Evolutionary conservation across 2,797 vertebrate species (phyloP).

Genomic region (Toxotes lorentzi): DNA sequence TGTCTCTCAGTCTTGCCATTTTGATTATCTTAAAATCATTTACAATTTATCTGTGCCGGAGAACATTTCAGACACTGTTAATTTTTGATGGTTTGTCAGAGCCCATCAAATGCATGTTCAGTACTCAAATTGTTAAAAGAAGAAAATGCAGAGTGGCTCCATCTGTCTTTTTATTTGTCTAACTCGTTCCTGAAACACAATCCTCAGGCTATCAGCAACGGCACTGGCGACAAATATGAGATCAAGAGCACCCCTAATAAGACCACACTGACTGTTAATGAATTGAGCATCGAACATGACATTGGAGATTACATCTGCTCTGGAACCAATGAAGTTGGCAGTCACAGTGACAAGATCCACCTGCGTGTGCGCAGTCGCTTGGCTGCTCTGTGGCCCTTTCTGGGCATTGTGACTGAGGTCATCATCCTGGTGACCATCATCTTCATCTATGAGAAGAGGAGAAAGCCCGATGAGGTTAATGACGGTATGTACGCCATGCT

Average conservation of each 20-base stretch:
- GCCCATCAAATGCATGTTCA: background rate
- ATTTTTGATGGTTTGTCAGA: background rate
- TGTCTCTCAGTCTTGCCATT: background rate
- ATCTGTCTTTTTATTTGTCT: background rate
- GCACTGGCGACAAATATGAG: conserved; percentile 77
- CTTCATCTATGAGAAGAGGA: conserved; percentile 98
- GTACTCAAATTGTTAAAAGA: background rate
- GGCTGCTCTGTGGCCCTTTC: conserved; percentile 97
- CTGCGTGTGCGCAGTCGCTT: conserved; percentile 93
- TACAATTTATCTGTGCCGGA: background rate
- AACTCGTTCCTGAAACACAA: background rate
- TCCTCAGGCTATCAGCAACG: conserved; percentile 83
- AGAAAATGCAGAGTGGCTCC: background rate
- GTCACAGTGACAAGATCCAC: conserved; percentile 34
- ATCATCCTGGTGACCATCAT: conserved; percentile 95
- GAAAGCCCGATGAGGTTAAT: conserved; percentile 93
- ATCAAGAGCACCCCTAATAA: conserved; percentile 84
- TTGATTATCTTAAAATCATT: background rate
- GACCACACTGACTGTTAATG: conserved; percentile 83
- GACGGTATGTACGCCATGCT: conserved; percentile 88
- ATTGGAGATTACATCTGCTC: conserved; percentile 87
- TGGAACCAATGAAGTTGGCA: conserved; percentile 76
- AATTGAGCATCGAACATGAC: conserved; percentile 84
- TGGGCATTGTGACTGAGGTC: conserved; percentile 97
- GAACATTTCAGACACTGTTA: background rate